phyloP scores from a whole-genome alignment of 2,113 vertebrate genomes.

The Larimichthys polyactis region DNA sequence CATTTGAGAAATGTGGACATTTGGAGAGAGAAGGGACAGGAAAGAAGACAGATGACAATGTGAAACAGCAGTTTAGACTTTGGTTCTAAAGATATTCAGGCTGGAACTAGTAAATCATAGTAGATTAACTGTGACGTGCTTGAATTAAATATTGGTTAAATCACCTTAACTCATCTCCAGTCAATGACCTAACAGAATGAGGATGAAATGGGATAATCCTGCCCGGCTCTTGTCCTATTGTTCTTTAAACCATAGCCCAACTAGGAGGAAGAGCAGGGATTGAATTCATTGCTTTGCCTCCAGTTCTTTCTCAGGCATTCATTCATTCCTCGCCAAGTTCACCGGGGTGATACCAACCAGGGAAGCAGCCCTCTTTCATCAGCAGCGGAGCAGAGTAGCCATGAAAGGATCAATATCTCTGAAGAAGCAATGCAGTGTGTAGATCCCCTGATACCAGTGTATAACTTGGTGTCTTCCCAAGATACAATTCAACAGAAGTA shows the following conservation, averaged over 20 bases:
- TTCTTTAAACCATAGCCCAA: constrained; percentile 27
- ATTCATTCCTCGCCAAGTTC: constrained; percentile 58
- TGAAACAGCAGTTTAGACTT: neutral
- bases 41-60: neutral
- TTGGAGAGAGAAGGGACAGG: too few species aligned
- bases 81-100: neutral
- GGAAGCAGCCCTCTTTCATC: constrained; percentile 47
- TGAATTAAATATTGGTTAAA: constrained; percentile 11
- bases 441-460: constrained; percentile 41
- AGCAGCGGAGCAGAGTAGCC: constrained; percentile 36
- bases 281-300: constrained; percentile 34
- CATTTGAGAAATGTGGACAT: too few species aligned
- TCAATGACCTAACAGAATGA: constrained; percentile 32
- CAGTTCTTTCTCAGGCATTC: constrained; percentile 46
- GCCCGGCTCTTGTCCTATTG: constrained; percentile 16
- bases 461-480: constrained; percentile 44
- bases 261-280: constrained; percentile 10
- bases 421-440: constrained; percentile 43
- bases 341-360: constrained; percentile 28
- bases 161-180: constrained; percentile 2
- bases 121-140: neutral
- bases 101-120: neutral
- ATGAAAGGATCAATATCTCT: constrained; percentile 60
- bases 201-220: constrained; percentile 24
- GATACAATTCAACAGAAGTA: constrained; percentile 23